These are phyloP conservation scores for Phalera bucephala DNA, from an alignment of 2,888 invertebrate genomes.

Conservation along the genomic window DNA sequence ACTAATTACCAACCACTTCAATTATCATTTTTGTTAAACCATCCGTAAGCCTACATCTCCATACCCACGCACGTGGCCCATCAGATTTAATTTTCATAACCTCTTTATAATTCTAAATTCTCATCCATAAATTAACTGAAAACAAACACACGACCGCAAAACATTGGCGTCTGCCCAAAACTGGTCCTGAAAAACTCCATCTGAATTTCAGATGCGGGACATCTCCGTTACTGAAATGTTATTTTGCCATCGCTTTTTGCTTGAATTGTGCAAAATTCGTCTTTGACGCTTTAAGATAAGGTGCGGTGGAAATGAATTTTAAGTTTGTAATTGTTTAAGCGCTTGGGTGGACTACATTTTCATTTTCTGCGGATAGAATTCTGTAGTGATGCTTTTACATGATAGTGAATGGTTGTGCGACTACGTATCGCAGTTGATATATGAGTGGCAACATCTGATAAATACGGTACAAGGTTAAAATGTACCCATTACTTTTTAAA, in stretches of 20 bases:
- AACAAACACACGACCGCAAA: constrained; percentile 58
- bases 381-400: constrained; percentile 29
- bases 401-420: constrained; percentile 4
- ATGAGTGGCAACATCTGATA: no score
- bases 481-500: no score
- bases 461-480: no score
- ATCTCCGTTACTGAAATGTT: constrained; percentile 48
- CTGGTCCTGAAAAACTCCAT: constrained; percentile 54
- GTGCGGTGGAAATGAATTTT: constrained; percentile 13
- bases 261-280: constrained; percentile 15
- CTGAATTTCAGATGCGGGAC: constrained; percentile 62
- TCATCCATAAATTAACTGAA: constrained; percentile 65
- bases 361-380: constrained; percentile 44
- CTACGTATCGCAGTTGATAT: neutral
- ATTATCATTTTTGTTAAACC: no score
- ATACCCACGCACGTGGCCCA: no score
- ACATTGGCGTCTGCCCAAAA: constrained; percentile 59
- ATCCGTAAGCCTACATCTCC: no score
- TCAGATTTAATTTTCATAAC: constrained; percentile 35
- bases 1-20: no score
- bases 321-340: constrained; percentile 51
- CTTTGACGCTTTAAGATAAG: constrained; percentile 17
- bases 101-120: constrained; percentile 36
- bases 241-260: constrained; percentile 29
- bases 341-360: constrained; percentile 52